Conservation (phyloP, 2,113 vertebrate species). For the Capreolus pygargus region DNA sequence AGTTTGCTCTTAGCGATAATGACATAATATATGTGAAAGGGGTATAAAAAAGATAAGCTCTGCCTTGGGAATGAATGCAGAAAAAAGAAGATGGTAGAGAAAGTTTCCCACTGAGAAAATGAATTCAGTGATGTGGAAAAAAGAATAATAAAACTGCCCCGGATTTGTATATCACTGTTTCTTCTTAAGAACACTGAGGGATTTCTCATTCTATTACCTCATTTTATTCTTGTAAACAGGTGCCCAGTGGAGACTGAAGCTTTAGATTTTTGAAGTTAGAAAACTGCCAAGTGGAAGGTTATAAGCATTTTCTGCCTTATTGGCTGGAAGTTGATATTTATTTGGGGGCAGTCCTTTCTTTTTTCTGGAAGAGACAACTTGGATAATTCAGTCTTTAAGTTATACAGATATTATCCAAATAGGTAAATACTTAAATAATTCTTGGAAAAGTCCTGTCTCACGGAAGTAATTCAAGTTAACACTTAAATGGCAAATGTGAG, state of each 20-base stretch:
- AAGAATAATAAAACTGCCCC: conserved; percentile 30
- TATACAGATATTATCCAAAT: neutral
- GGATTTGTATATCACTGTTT: conserved; percentile 6
- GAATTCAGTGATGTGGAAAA: neutral
- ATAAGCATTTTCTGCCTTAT: neutral
- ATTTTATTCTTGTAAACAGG: neutral
- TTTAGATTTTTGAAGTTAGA: conserved; percentile 14
- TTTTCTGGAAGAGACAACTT: neutral
- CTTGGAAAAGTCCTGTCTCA: neutral
- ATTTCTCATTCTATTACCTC: conserved; percentile 19
- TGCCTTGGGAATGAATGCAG: neutral
- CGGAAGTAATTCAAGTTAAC: neutral
- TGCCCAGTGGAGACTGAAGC: neutral
- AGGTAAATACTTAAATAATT: neutral
- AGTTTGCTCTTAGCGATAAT: neutral
- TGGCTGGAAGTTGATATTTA: neutral
- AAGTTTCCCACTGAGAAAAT: conserved; percentile 6
- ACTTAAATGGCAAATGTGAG: neutral
- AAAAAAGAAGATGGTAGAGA: neutral
- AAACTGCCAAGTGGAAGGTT: neutral
- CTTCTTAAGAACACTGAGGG: neutral
- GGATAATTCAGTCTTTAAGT: neutral
- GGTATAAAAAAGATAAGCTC: neutral
- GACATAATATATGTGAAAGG: conserved; percentile 20
- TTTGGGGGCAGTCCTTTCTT: neutral